A percentile compares a stretch with the other conserved stretches of the same genome.
Conservation (phyloP, 2,797 vertebrate genomes). For the Lutra lutra region DNA sequence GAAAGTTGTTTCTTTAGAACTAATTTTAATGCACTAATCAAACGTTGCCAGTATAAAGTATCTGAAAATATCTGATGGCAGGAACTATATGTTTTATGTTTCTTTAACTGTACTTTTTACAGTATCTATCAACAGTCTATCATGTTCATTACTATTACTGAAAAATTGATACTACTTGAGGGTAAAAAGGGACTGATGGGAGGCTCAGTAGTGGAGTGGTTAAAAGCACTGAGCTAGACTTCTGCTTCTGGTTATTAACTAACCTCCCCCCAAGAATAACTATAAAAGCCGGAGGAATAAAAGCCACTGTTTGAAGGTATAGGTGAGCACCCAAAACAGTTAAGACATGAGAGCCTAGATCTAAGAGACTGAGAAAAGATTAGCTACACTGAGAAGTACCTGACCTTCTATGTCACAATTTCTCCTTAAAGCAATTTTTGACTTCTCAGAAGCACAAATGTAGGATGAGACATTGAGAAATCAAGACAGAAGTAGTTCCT, state of each 20-base stretch:
- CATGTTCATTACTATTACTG: background rate
- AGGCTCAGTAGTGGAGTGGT: background rate
- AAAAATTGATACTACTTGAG: constrained; percentile 4
- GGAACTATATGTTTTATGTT: background rate
- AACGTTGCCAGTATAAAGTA: constrained; percentile 29
- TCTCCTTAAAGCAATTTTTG: background rate
- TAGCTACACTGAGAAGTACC: background rate
- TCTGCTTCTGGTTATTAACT: background rate
- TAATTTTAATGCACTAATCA: constrained; percentile 48
- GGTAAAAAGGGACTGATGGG: background rate
- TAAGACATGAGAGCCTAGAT: background rate
- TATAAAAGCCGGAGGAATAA: background rate
- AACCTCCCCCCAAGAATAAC: background rate
- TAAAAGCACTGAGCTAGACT: constrained; percentile 2
- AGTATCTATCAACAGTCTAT: background rate
- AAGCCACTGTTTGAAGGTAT: background rate
- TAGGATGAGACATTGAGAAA: background rate
- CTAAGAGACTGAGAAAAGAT: background rate
- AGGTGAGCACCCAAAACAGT: background rate
- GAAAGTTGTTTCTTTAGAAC: constrained; percentile 41
- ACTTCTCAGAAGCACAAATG: background rate
- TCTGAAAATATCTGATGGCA: constrained; percentile 36
- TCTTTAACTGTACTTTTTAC: background rate
- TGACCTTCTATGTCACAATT: background rate
- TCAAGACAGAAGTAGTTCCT: background rate